phyloP scores from a whole-genome alignment of 2,888 invertebrate genomes.

The Cosmia trapezina region DNA sequence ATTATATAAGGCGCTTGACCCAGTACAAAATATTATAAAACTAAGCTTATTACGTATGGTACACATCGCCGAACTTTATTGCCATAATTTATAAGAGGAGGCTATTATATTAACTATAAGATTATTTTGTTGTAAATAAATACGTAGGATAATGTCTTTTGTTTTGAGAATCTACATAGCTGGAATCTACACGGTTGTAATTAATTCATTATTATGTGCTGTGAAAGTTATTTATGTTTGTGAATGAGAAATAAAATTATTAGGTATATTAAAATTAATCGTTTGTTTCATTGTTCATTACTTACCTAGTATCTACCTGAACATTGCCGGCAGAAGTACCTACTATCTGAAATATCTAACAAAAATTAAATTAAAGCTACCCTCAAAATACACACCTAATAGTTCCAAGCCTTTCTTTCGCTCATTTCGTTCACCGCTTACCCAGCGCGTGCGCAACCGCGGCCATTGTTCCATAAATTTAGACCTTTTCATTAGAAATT shows the following conservation, averaged over 20 bases:
- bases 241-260: conserved; percentile 12
- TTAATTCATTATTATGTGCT: not conserved
- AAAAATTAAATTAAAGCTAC: conserved; percentile 24
- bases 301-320: no score
- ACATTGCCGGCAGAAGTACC: not conserved
- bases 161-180: not conserved
- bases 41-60: not conserved
- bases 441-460: conserved; percentile 35
- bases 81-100: not conserved
- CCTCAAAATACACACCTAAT: not conserved
- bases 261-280: no score
- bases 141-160: not conserved
- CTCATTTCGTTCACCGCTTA: conserved; percentile 43
- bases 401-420: conserved; percentile 8
- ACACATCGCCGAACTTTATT: conserved; percentile 6
- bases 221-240: conserved; percentile 18
- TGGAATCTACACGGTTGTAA: not conserved
- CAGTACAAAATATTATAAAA: not conserved
- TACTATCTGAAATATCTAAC: not conserved
- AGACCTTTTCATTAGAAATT: not conserved
- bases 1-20: conserved; percentile 21
- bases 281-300: conserved; percentile 16
- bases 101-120: conserved; percentile 3
- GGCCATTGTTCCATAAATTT: conserved; percentile 15
- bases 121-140: not conserved